A percentile compares a stretch with the other conserved stretches of the same genome.
phyloP scores from a whole-genome alignment of 2,113 vertebrate species.

The Oryzias celebensis region DNA sequence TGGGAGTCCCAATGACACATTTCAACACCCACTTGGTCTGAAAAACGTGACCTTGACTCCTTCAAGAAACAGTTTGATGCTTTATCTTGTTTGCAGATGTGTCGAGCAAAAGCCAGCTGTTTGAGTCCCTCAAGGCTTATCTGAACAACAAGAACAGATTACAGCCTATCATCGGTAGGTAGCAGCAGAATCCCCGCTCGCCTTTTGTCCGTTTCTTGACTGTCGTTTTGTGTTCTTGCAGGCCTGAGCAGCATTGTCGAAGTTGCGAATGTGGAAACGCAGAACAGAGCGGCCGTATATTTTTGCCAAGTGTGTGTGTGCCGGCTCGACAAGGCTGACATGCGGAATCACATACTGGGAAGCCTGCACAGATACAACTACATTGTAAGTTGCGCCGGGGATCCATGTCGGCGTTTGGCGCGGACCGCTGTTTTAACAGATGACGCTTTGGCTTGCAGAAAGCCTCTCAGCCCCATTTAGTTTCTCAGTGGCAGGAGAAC shows the following conservation, averaged over 20 bases:
- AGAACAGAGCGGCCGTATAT: constrained; percentile 39
- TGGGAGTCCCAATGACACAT: constrained; percentile 8
- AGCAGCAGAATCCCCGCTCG: neutral
- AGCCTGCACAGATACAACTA: constrained; percentile 73
- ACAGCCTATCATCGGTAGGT: constrained; percentile 72
- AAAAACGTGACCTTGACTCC: neutral
- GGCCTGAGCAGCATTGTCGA: constrained; percentile 66
- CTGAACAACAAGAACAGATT: constrained; percentile 60
- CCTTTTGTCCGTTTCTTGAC: neutral
- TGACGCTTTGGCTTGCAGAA: constrained; percentile 47
- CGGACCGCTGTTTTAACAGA: neutral
- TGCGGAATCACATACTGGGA: constrained; percentile 72
- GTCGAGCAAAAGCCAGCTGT: constrained; percentile 51
- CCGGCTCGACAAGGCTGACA: constrained; percentile 57
- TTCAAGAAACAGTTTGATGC: neutral
- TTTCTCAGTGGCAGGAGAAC: constrained; percentile 36
- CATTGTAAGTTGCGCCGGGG: constrained; percentile 53
- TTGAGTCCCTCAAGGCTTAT: constrained; percentile 60
- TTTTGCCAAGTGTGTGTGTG: constrained; percentile 66
- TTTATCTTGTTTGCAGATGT: constrained; percentile 24
- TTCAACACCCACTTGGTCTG: neutral
- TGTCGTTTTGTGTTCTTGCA: constrained; percentile 26
- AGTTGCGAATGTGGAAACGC: constrained; percentile 46
- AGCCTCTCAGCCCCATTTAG: constrained; percentile 44
- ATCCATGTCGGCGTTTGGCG: neutral